Evolutionary conservation across 1,140 invertebrate species (phyloP), one percentile per base, ranked within the genome.

Genomic region (Sinonovacula constricta): DNA sequence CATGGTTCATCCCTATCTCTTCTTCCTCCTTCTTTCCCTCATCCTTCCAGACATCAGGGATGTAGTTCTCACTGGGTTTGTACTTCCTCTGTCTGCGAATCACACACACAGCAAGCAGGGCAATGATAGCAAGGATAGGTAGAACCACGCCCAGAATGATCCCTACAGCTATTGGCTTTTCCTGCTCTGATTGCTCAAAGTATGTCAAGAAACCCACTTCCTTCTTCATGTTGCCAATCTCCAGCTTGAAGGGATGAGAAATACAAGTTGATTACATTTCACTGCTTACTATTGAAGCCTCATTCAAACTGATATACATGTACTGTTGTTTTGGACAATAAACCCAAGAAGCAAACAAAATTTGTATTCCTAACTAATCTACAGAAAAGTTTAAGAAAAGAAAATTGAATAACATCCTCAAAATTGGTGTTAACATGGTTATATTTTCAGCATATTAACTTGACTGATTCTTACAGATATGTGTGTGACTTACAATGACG

Each of bases 11-110:
- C 10, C 80, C 84, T 0, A 83, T 79, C 39, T 88, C 86, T 62
- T 86, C 86, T 24, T 85, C 86, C 45, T 88, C 85, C 28, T 87
- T 87, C 67, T 83, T 79, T 49, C 86, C 85, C 28, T 89, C 83
- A 49, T 89, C 88, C 59, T 87, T 88, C 51, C 88, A 79, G 12
- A 89, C 84, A 67, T 89, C 88, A 7, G 88, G 88, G 36, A 89
- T 88, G 33, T 85, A 88, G 76, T 85, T 80, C 14, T 86, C 77
- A 34, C 79, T 85, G 3, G 83, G 86, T 53, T 75, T 66, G 69
- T 87, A 85, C 53, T 89, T 89, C 36, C 85, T 79, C 53, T 89
- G 88, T 7, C 87, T 83, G 14, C 85, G 76, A 22, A 89, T 83
- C 1, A 89, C 87, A 68, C 88, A 89, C 45, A 89, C 75, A 4